Base-by-base conservation (phyloP, 2,113 vertebrate genomes). In the Callionymus lyra region DNA sequence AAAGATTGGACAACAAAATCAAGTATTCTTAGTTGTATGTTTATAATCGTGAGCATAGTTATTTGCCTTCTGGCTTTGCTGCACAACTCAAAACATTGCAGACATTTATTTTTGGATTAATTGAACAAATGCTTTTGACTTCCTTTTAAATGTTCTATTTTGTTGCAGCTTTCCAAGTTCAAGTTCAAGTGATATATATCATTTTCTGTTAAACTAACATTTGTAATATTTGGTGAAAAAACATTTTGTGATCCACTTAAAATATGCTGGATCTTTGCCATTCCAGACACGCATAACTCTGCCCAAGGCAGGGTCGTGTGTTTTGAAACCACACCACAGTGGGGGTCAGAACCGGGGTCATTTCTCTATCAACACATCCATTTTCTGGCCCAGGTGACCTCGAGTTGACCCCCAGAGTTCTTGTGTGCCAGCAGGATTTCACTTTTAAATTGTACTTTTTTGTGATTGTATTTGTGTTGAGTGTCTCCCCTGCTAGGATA, bases 181-280 rank as follows among this genome's bases (percentile, higher is more conserved):
- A n/a, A n/a, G n/a, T n/a, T n/a, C n/a, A n/a, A n/a, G n/a, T n/a
- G n/a, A n/a, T n/a, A n/a, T n/a, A n/a, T n/a, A n/a, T n/a, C n/a
- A n/a, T n/a, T n/a, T n/a, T n/a, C n/a, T n/a, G n/a, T n/a, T n/a
- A n/a, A n/a, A n/a, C n/a, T n/a, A n/a, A n/a, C n/a, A n/a, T n/a
- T n/a, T n/a, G n/a, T n/a, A n/a, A n/a, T n/a, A n/a, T n/a, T n/a
- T n/a, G n/a, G n/a, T n/a, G n/a, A n/a, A n/a, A n/a, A n/a, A 27
- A 27, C 21, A 27, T 4, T 27, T 4, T 27, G 21, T 27, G 21
- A 27, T 27, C 21, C 8, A 8, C 4, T 4, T 27, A 51, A 64
- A 69, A 67, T 65, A 68, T 50, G 58, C 59, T 59, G 77, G 67
- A 65, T 74, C 50, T 43, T 66, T 70, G 67, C 67, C 72, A 76